A percentile compares a stretch with the other conserved stretches of the same genome.
phyloP scores from a whole-genome alignment of 1,140 invertebrate genomes.

The Trachymyrmex cornetzi region DNA sequence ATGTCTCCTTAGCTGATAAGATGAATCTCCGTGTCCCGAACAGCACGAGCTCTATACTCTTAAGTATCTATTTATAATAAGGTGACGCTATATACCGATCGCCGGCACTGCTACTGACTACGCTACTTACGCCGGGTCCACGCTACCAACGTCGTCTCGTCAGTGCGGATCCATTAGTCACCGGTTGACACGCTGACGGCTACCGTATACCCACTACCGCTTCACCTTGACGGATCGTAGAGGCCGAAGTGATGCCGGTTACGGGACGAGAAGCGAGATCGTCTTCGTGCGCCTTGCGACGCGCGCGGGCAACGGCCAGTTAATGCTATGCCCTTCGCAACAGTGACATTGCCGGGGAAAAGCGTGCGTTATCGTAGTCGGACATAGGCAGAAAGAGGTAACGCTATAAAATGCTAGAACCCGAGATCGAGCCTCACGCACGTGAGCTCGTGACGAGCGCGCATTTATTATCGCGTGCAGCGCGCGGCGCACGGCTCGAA shows the following conservation, averaged over 20 bases:
- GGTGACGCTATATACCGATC: slow-evolving; percentile 68
- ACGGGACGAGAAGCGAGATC: slow-evolving; percentile 18
- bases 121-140: slow-evolving; percentile 69
- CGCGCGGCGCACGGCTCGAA: slow-evolving; percentile 15
- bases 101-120: slow-evolving; percentile 60
- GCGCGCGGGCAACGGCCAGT: slow-evolving; percentile 82
- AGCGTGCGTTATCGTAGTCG: slow-evolving; percentile 74
- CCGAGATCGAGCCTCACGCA: slow-evolving; percentile 72
- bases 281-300: slow-evolving; percentile 66
- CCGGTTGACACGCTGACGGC: slow-evolving; percentile 82
- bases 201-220: slow-evolving; percentile 78
- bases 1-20: slow-evolving; percentile 74
- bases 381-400: slow-evolving; percentile 54
- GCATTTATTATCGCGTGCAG: slow-evolving; percentile 72
- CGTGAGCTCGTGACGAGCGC: slow-evolving; percentile 66
- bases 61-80: slow-evolving; percentile 82
- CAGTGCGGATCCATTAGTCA: slow-evolving; percentile 84
- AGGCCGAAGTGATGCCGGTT: slow-evolving; percentile 48
- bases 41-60: slow-evolving; percentile 64
- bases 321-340: slow-evolving; percentile 82
- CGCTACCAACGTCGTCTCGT: slow-evolving; percentile 80
- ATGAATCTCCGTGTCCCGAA: slow-evolving; percentile 75
- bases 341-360: slow-evolving; percentile 73
- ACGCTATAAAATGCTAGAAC: slow-evolving; percentile 68
- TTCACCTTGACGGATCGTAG: slow-evolving; percentile 74